phyloP scores from a whole-genome alignment of 2,797 vertebrate genomes.

The Triplophysa bombifrons region DNA sequence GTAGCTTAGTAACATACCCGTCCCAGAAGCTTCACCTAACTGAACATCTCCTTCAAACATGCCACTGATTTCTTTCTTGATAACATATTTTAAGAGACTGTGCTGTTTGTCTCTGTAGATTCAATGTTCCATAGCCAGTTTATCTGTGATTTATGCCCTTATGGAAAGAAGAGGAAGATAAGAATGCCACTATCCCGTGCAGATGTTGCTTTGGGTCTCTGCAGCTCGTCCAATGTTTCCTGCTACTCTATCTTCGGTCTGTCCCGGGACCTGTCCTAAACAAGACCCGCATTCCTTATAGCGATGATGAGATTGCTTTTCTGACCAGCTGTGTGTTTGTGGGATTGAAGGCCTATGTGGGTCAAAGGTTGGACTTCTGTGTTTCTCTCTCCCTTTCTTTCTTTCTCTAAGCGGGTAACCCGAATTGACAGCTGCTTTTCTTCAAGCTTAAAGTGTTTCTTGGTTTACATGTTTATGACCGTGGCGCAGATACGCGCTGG shows the following conservation, averaged over 20 bases:
- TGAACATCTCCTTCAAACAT: constrained; percentile 6
- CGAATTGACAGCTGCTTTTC: constrained; percentile 37
- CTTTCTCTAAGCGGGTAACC: constrained; percentile 30
- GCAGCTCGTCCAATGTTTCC: constrained; percentile 19
- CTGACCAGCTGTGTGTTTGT: constrained; percentile 46
- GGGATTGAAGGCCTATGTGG: constrained; percentile 35
- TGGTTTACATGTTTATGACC: constrained; percentile 7
- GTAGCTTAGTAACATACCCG: constrained; percentile 20
- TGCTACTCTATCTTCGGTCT: constrained; percentile 28
- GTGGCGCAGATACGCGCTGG: not conserved
- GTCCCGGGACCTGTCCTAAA: constrained; percentile 36
- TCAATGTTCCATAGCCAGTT: constrained; percentile 26
- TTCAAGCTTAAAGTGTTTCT: constrained; percentile 12
- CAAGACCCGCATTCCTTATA: constrained; percentile 34
- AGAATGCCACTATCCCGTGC: constrained; percentile 36
- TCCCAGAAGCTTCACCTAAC: constrained; percentile 24
- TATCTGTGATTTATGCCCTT: constrained; percentile 27
- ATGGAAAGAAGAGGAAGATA: constrained; percentile 38
- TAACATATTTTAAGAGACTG: constrained; percentile 15
- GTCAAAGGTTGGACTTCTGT: constrained; percentile 18
- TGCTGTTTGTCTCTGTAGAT: constrained; percentile 19
- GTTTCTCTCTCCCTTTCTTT: not conserved
- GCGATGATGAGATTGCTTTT: constrained; percentile 45
- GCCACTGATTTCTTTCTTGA: constrained; percentile 27
- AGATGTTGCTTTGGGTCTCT: constrained; percentile 34